Evolutionary conservation across 1,140 invertebrate genomes (phyloP), one percentile per base, ranked within the genome.

Genomic region (Diachasma alloeum): DNA sequence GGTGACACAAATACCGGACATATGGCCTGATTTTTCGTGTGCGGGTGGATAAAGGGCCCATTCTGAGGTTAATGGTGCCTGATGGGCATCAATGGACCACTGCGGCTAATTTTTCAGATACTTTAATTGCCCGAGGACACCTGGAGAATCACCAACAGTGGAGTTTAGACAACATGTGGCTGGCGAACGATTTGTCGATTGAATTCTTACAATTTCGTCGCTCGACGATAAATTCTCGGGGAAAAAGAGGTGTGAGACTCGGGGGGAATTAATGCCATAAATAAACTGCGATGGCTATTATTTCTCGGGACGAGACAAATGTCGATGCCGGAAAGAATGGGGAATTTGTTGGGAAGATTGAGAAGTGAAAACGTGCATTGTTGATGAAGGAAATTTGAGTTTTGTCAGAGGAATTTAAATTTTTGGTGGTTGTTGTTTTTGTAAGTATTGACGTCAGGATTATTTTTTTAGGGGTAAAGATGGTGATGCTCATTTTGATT

Each of bases 251-350:
- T 83, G 85, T 83, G 85, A 84, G 83, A 86, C 82, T 86, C 82
- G 59, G 81, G 82, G 81, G 83, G 87, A 87, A 88, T 88, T 84
- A 88, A 88, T 79, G 79, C 87, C 83, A 88, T 89, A 89, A 89
- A 89, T 89, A 89, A 89, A 83, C 82, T 78, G 83, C 22, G 59
- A 24, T 26, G 22, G 59, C 19, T 63, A 26, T 56, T 56, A 56
- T 56, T 56, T 22, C 48, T 56, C 48, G n/a, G 48, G n/a, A 56
- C 6, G 6, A 19, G 48, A 56, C 48, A 56, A 56, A 56, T 56
- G 48, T 56, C 48, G 19, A 19, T 56, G 48, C 15, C 4, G 48
- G 67, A 9, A 36, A 13, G 36, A 39, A 22, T 69, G 67, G 31
- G 6, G 6, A 31, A 31, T 31, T 31, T 31, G 31, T 31, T 31